Base-by-base conservation (phyloP, 1,140 invertebrate genomes). In the Euborellia annulipes region DNA sequence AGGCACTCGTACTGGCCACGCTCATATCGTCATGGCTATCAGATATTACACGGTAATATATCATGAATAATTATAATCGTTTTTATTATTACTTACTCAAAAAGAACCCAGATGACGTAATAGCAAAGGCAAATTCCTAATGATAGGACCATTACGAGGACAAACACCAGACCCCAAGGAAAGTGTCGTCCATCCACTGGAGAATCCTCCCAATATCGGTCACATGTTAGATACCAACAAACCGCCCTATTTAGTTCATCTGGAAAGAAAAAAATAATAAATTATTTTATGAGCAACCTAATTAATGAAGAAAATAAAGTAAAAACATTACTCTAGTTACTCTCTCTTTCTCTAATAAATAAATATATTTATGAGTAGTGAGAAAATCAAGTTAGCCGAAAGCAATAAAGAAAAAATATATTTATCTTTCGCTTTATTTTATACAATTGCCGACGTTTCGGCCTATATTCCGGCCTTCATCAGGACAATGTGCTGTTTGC, bases 211-310 rank as follows among this genome's bases (percentile, higher is more conserved):
- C 85, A 90, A 63, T 89, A 93, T 39, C 82, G 76, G 58, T 90
- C 84, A 61, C 89, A 93, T 46, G 85, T 88, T 50, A 92, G 66
- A 62, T 88, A 91, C 77, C 85, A 90, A 60, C 88, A 93, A 40
- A 91, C 77, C 8, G 81, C 83, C 54, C 82, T 75, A 58, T 88
- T 83, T 59, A 91, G 71, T 57, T 88, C 82, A 57, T 83, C 86
- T 89, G 55, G 32, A 68, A 60, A 52, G 32, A 44, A 47, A 41
- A 43, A 47, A 37, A 43, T 45, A 32, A 37, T 11, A 34, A 18
- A 27, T 41, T n/a, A n/a, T n/a, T n/a, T n/a, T n/a, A n/a, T n/a
- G n/a, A n/a, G n/a, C n/a, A 3, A 13, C n/a, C 13, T 16, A 3
- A 14, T 40, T 19, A 6, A 41, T 4, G 2, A 11, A 21, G 8